Conservation (phyloP, 2,888 invertebrate genomes). For the Lithosia quadra region DNA sequence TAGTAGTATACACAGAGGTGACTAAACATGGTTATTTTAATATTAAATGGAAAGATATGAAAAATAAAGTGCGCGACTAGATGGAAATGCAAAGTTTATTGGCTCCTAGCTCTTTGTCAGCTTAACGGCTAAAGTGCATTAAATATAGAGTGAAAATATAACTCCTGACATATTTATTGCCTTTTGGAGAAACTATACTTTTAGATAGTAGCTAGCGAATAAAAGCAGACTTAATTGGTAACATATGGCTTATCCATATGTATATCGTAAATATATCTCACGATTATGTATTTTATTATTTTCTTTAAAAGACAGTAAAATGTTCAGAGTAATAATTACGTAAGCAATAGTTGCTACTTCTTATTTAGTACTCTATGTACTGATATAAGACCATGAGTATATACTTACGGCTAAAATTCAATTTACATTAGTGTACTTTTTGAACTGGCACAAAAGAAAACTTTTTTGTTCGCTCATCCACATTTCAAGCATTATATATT, state of each 20-base stretch:
- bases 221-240: neutral
- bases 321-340: slow-evolving; percentile 16
- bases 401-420: slow-evolving; percentile 53
- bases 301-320: slow-evolving; percentile 31
- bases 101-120: slow-evolving; percentile 37
- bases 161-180: slow-evolving; percentile 25
- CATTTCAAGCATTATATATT: slow-evolving; percentile 57
- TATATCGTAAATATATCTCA: neutral
- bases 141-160: slow-evolving; percentile 31
- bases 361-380: slow-evolving; percentile 27
- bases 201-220: neutral
- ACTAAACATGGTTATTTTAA: slow-evolving; percentile 52
- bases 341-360: slow-evolving; percentile 30
- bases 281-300: neutral
- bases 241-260: too few species aligned
- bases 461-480: slow-evolving; percentile 79
- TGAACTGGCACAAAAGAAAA: slow-evolving; percentile 77
- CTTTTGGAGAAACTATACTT: slow-evolving; percentile 20
- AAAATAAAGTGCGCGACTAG: slow-evolving; percentile 63
- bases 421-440: slow-evolving; percentile 72
- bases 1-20: neutral
- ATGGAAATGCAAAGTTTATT: slow-evolving; percentile 63
- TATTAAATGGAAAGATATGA: slow-evolving; percentile 47
- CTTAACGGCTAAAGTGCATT: slow-evolving; percentile 42
- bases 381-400: slow-evolving; percentile 43